These are phyloP conservation scores for Drosophila nigromelanica DNA, from an alignment of 1,140 invertebrate species.

Conservation along the genomic window DNA sequence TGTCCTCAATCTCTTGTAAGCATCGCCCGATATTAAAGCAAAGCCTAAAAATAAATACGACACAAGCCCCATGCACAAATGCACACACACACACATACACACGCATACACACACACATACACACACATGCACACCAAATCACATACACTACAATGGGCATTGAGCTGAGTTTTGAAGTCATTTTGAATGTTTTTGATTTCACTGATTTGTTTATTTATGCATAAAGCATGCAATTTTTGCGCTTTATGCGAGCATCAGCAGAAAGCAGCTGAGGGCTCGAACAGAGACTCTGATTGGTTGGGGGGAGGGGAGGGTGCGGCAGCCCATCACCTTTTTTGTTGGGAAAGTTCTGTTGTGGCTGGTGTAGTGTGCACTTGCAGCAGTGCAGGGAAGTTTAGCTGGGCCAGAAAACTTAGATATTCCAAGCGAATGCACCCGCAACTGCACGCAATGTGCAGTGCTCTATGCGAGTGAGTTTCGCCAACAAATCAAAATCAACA, in stretches of 20 bases:
- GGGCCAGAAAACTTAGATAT: slow-evolving; percentile 74
- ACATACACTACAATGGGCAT: slow-evolving; percentile 56
- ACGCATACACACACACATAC: slow-evolving; percentile 23
- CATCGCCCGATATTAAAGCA: slow-evolving; percentile 21
- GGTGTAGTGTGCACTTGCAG: neutral
- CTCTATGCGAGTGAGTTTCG: slow-evolving; percentile 57
- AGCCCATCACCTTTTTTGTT: neutral
- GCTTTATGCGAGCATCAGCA: slow-evolving; percentile 71
- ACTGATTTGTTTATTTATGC: slow-evolving; percentile 83
- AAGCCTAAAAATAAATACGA: slow-evolving; percentile 42
- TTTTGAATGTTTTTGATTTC: slow-evolving; percentile 81
- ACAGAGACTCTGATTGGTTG: neutral
- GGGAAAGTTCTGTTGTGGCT: slow-evolving; percentile 1
- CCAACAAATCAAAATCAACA: slow-evolving; percentile 79
- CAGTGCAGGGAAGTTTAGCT: slow-evolving; percentile 34
- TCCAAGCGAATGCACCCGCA: slow-evolving; percentile 71
- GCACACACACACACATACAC: slow-evolving; percentile 19
- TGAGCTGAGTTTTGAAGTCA: slow-evolving; percentile 75
- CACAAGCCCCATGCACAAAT: slow-evolving; percentile 17
- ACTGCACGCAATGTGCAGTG: slow-evolving; percentile 40
- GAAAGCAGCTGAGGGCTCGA: slow-evolving; percentile 31
- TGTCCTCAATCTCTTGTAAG: slow-evolving; percentile 24
- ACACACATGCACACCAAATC: slow-evolving; percentile 22
- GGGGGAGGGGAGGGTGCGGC: neutral
- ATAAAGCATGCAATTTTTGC: slow-evolving; percentile 79